These are phyloP conservation scores for Myiotriccus ornatus DNA, from an alignment of 2,797 vertebrate genomes.

Conservation along the genomic window DNA sequence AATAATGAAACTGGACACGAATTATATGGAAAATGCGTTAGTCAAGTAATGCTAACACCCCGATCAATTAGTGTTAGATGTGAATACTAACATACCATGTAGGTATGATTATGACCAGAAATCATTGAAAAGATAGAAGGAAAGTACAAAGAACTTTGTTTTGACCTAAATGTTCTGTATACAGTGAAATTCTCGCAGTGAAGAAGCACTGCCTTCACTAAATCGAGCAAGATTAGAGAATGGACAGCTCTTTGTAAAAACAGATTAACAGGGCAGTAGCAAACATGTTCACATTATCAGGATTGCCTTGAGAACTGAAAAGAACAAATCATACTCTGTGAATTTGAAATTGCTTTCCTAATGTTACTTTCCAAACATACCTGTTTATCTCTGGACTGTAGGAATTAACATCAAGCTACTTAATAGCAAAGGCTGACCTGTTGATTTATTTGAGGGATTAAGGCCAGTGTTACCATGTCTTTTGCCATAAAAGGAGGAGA, in stretches of 20 bases:
- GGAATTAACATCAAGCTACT: neutral
- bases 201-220: neutral
- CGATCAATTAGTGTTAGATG: fast-evolving
- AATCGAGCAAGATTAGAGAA: slow-evolving; percentile 10
- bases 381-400: neutral
- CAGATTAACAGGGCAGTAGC: neutral
- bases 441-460: neutral
- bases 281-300: neutral
- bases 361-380: neutral
- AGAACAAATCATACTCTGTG: neutral
- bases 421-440: neutral
- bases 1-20: neutral
- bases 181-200: neutral
- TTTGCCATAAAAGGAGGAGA: neutral
- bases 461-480: neutral
- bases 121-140: neutral
- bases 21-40: neutral
- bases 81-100: neutral
- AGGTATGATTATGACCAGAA: neutral
- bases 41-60: neutral
- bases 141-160: neutral
- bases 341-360: slow-evolving; percentile 8
- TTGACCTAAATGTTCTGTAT: neutral
- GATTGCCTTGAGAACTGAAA: neutral
- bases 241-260: neutral